Evolutionary conservation across 1,140 invertebrate genomes (phyloP), one percentile per base, ranked within the genome.

Genomic region (Neuroterus valhalla): DNA sequence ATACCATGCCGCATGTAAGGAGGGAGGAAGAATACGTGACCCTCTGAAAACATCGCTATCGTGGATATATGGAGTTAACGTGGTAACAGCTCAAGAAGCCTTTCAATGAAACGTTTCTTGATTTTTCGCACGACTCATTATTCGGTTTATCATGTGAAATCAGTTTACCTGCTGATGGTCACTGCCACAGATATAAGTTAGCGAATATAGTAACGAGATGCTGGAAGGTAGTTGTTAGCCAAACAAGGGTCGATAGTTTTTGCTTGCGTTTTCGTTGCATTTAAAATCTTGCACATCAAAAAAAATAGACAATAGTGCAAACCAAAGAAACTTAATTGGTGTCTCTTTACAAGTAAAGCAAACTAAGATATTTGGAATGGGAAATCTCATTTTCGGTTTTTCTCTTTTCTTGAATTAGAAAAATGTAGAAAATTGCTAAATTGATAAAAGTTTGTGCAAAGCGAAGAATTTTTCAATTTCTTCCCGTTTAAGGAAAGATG

Each of bases 41-140:
- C 26, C 38, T 48, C 69, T 31, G 23, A 69, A 69, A 44, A 44
- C 67, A 68, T 14, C 67, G 12, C 52, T 48, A 26, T 46, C 21
- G 38, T 43, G 21, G 66, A 14, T n/a, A 68, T 44, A n/a, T 44
- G 67, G 31, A 43, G 42, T 19, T 21, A 43, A 44, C 45, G 68
- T 44, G 26, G 62, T 69, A 70, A 55, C n/a, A 55, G 50, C 50
- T 55, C 50, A 55, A 55, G 50, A 55, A n/a, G n/a, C n/a, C 50
- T 55, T 55, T 75, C 78, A 80, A 78, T 72, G 78, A 82, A 71
- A 78, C 78, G 78, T 77, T 79, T 79, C 74, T 79, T 50, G 70
- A 68, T 75, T 78, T 38, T 71, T 68, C 77, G 73, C 70, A 44
- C 43, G 71, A 76, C 71, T 72, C 77, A 79, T 82, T 82, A 80